Conservation (phyloP, 2,113 vertebrate genomes). For the Tangachromis dhanisi region DNA sequence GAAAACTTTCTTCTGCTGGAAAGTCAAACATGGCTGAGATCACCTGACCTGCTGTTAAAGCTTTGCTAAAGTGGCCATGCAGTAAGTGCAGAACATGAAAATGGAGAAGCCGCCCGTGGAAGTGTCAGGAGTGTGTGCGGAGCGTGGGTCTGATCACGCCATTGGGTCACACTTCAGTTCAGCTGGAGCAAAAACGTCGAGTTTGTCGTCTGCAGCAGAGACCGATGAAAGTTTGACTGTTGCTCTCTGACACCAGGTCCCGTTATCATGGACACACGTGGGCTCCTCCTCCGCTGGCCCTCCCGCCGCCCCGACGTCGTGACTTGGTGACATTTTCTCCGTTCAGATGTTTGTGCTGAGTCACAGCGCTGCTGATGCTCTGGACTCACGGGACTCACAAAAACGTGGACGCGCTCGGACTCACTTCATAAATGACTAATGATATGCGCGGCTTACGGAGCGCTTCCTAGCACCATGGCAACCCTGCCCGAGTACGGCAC, state of each 20-base stretch:
- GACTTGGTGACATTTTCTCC: neutral
- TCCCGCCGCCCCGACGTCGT: neutral
- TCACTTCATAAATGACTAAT: neutral
- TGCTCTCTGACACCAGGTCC: neutral
- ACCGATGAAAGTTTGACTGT: neutral
- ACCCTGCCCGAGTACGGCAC: neutral
- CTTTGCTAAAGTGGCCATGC: neutral
- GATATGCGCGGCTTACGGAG: neutral
- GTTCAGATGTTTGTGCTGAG: neutral
- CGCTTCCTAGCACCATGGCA: neutral
- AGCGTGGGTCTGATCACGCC: neutral
- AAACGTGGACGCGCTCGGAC: neutral
- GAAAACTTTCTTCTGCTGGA: neutral
- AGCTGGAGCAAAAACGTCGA: neutral
- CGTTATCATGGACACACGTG: neutral
- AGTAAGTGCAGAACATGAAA: neutral
- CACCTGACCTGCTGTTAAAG: accelerated
- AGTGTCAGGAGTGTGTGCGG: neutral
- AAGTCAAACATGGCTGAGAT: neutral
- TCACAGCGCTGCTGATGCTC: neutral
- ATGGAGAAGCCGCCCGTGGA: neutral
- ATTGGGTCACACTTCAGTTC: neutral
- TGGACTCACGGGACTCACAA: neutral
- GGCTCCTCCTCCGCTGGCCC: neutral
- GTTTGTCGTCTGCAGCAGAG: neutral